phyloP scores from a whole-genome alignment of 2,113 vertebrate species.

The Spilogale gracilis region DNA sequence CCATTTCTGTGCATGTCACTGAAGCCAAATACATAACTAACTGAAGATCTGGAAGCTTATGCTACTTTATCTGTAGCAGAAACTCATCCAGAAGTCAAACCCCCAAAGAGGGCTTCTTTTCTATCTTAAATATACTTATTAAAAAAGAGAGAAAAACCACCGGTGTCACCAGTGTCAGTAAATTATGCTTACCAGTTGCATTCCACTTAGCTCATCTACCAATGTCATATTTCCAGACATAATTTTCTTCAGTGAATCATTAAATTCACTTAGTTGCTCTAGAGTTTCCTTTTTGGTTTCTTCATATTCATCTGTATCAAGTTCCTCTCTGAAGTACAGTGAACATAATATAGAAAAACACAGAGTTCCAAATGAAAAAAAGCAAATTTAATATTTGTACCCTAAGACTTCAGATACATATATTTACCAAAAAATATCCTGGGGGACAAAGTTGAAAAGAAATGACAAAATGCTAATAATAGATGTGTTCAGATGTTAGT shows the following conservation, averaged over 20 bases:
- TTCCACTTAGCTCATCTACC: conserved; percentile 96
- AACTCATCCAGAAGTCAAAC: neutral
- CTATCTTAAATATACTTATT: neutral
- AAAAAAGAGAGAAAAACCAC: neutral
- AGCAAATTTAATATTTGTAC: neutral
- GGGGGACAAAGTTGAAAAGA: neutral
- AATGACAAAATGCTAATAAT: neutral
- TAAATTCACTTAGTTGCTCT: conserved; percentile 97
- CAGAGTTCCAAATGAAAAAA: neutral
- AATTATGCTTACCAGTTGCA: conserved; percentile 94
- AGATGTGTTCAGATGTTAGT: neutral
- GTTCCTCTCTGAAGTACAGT: conserved; percentile 91
- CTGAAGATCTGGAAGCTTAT: neutral
- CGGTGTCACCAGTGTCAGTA: neutral
- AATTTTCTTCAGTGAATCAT: conserved; percentile 97
- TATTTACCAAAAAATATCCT: neutral
- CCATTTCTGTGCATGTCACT: conserved; percentile 9
- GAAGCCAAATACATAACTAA: neutral
- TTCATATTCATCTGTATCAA: conserved; percentile 97
- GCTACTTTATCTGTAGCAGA: neutral
- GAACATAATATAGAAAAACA: neutral
- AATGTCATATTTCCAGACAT: conserved; percentile 99
- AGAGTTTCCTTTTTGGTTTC: conserved; percentile 98
- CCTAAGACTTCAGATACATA: neutral
- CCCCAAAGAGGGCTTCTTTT: neutral